These are phyloP conservation scores for Circaetus cinerascens DNA, from an alignment of 2,113 vertebrate genomes.

Conservation along the genomic window DNA sequence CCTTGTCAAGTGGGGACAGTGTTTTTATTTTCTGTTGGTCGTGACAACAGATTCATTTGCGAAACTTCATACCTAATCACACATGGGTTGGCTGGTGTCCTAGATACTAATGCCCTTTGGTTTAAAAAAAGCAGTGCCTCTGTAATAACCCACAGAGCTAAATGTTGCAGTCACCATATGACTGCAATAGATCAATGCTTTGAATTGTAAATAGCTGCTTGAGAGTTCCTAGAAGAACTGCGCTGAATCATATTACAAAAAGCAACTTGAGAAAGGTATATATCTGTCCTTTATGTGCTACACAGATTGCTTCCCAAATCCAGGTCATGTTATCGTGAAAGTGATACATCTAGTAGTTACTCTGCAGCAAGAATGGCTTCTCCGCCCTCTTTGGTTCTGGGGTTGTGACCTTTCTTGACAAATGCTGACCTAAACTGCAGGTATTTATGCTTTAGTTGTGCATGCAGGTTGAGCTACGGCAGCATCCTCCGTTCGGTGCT, in stretches of 20 bases:
- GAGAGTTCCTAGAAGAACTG: slow-evolving; percentile 59
- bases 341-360: not conserved
- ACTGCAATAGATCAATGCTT: slow-evolving; percentile 64
- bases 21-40: slow-evolving; percentile 54
- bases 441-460: not conserved
- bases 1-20: not conserved
- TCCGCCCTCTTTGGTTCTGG: not conserved
- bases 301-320: slow-evolving; percentile 9
- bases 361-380: not conserved
- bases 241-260: slow-evolving; percentile 32
- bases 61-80: slow-evolving; percentile 36
- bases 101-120: slow-evolving; percentile 22
- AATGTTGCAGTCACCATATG: slow-evolving; percentile 51
- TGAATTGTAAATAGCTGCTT: slow-evolving; percentile 62
- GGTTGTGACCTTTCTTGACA: not conserved
- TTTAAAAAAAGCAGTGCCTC: slow-evolving; percentile 63
- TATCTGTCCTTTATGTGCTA: slow-evolving; percentile 12
- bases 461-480: not conserved
- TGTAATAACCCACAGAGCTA: slow-evolving; percentile 22
- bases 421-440: not conserved
- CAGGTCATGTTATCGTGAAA: not conserved
- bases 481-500: not conserved
- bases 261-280: slow-evolving; percentile 37
- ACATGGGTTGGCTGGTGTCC: not conserved
- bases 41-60: slow-evolving; percentile 38